phyloP scores from a whole-genome alignment of 2,888 invertebrate species.

The Drosophila fulvimacula region DNA sequence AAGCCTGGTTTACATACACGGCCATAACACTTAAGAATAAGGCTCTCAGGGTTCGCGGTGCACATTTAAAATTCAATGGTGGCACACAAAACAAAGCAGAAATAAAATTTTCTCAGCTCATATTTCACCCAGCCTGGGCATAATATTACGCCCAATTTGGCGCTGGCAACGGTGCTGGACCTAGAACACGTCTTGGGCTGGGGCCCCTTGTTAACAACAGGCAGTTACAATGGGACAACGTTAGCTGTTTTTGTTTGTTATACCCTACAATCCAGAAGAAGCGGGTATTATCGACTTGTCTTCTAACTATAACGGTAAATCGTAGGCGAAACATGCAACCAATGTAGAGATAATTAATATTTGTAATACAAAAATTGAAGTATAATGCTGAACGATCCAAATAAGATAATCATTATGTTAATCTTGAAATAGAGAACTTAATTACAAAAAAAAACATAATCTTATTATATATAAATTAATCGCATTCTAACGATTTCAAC shows the following conservation, averaged over 20 bases:
- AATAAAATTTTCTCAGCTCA: constrained; percentile 80
- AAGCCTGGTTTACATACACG: constrained; percentile 36
- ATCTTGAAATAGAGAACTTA: no score
- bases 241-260: constrained; percentile 52
- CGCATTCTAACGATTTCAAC: no score
- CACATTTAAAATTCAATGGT: constrained; percentile 60
- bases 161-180: constrained; percentile 67
- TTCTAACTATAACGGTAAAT: constrained; percentile 16
- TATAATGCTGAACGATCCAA: no score
- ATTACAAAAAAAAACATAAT: no score
- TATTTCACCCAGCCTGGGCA: constrained; percentile 74
- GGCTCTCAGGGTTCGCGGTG: constrained; percentile 45
- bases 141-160: constrained; percentile 78
- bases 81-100: constrained; percentile 59
- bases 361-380: no score
- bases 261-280: constrained; percentile 20
- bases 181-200: constrained; percentile 65
- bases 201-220: constrained; percentile 74
- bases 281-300: constrained; percentile 13
- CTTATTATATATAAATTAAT: no score
- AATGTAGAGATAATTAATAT: no score
- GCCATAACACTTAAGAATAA: constrained; percentile 49
- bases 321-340: not conserved
- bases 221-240: constrained; percentile 75
- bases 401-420: no score